Conservation (phyloP, 2,888 invertebrate species). For the Scotopteryx bipunctaria region DNA sequence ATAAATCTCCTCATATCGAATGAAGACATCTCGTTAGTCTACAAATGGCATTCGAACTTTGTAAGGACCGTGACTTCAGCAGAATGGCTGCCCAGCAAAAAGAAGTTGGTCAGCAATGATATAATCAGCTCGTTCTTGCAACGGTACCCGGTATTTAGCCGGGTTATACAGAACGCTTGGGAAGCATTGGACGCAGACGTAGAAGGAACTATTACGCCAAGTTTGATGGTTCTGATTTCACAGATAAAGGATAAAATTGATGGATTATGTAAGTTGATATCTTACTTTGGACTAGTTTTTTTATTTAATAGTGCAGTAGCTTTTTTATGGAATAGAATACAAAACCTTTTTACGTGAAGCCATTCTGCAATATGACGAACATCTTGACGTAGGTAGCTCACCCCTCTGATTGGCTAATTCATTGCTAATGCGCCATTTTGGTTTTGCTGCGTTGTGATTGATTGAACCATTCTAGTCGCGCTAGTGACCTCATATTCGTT, state of each 20-base stretch:
- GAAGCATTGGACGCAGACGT: slow-evolving; percentile 79
- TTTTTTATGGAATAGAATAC: no score
- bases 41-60: slow-evolving; percentile 84
- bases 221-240: slow-evolving; percentile 83
- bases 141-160: slow-evolving; percentile 84
- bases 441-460: not conserved
- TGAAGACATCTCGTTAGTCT: slow-evolving; percentile 84
- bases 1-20: slow-evolving; percentile 62
- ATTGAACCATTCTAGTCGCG: no score
- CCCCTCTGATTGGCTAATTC: not conserved
- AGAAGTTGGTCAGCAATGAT: slow-evolving; percentile 68
- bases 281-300: not conserved
- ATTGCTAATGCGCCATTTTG: not conserved
- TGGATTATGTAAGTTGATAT: slow-evolving; percentile 57
- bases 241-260: slow-evolving; percentile 78
- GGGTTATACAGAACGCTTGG: slow-evolving; percentile 77
- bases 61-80: slow-evolving; percentile 82
- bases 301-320: not conserved
- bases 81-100: slow-evolving; percentile 83
- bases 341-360: no score
- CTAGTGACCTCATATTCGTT: no score
- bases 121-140: slow-evolving; percentile 78
- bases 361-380: no score
- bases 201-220: slow-evolving; percentile 80
- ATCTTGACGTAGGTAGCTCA: no score